Conservation (phyloP, 2,113 vertebrate genomes). For the Aspiorhynchus laticeps region DNA sequence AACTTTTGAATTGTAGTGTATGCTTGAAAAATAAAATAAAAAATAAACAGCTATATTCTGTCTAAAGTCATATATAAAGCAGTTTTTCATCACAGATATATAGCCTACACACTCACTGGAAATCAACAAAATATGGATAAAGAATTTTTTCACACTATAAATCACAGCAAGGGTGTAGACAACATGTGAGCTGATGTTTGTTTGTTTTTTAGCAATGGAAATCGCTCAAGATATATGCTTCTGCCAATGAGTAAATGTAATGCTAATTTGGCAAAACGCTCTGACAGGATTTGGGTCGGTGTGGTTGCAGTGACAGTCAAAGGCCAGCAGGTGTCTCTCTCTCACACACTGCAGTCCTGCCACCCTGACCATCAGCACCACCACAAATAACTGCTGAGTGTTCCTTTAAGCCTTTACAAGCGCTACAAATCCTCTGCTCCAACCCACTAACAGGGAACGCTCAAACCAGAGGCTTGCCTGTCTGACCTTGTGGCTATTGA, state of each 20-base stretch:
- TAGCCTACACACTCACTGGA: no score
- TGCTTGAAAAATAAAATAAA: neutral
- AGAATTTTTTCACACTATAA: no score
- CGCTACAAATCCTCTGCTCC: slow-evolving; percentile 80
- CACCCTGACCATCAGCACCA: slow-evolving; percentile 43
- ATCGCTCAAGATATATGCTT: neutral
- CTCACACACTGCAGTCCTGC: slow-evolving; percentile 57
- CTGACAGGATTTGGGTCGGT: slow-evolving; percentile 18
- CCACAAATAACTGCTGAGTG: slow-evolving; percentile 67
- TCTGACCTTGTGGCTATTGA: slow-evolving; percentile 81
- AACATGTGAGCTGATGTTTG: no score
- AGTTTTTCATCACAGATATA: no score
- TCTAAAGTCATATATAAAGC: neutral
- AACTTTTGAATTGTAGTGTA: no score
- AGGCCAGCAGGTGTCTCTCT: slow-evolving; percentile 86
- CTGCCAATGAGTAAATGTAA: neutral
- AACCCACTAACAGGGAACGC: slow-evolving; percentile 74
- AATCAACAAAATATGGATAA: no score
- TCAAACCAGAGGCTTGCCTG: slow-evolving; percentile 67
- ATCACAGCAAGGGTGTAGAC: no score
- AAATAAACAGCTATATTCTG: neutral
- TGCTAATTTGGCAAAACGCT: slow-evolving; percentile 2
- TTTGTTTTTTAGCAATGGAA: neutral
- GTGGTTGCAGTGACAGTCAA: slow-evolving; percentile 52
- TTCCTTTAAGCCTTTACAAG: slow-evolving; percentile 83